phyloP scores from a whole-genome alignment of 2,888 invertebrate species.

The Apomyelois bistriatella region DNA sequence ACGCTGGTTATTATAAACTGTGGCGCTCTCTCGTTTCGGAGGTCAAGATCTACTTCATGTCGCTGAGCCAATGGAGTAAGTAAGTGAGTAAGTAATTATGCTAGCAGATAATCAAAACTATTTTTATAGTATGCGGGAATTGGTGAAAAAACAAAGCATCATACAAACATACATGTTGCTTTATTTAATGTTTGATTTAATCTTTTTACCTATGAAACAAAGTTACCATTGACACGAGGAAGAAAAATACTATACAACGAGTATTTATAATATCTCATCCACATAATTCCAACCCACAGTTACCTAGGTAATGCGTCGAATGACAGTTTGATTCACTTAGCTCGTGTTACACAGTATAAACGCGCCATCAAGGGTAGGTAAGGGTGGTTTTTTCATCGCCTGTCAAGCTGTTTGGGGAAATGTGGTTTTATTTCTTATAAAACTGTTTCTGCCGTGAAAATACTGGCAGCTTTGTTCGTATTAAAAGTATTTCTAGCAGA shows the following conservation, averaged over 20 bases:
- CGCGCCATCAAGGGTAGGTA: slow-evolving; percentile 50
- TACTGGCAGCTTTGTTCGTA: neutral
- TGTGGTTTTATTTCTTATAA: slow-evolving; percentile 21
- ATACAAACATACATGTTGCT: too few relatives aligned
- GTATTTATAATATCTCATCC: slow-evolving; percentile 32
- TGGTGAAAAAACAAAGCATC: too few relatives aligned
- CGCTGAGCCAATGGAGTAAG: too few relatives aligned
- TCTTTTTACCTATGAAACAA: too few relatives aligned
- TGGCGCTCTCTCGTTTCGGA: too few relatives aligned
- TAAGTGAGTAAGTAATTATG: too few relatives aligned
- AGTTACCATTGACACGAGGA: too few relatives aligned
- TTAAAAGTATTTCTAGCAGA: neutral
- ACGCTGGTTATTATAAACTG: too few relatives aligned
- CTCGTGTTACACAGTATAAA: slow-evolving; percentile 72
- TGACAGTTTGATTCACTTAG: slow-evolving; percentile 80
- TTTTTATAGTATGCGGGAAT: too few relatives aligned
- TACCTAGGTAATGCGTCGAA: slow-evolving; percentile 63
- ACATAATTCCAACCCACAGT: slow-evolving; percentile 23
- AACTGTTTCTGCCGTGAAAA: slow-evolving; percentile 3
- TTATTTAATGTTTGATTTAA: too few relatives aligned
- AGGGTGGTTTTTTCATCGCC: slow-evolving; percentile 25
- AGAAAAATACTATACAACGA: neutral
- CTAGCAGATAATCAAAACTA: too few relatives aligned
- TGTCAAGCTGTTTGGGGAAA: slow-evolving; percentile 28
- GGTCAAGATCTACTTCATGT: too few relatives aligned